Evolutionary conservation across 2,797 vertebrate genomes (phyloP).

Genomic region (Mus caroli): DNA sequence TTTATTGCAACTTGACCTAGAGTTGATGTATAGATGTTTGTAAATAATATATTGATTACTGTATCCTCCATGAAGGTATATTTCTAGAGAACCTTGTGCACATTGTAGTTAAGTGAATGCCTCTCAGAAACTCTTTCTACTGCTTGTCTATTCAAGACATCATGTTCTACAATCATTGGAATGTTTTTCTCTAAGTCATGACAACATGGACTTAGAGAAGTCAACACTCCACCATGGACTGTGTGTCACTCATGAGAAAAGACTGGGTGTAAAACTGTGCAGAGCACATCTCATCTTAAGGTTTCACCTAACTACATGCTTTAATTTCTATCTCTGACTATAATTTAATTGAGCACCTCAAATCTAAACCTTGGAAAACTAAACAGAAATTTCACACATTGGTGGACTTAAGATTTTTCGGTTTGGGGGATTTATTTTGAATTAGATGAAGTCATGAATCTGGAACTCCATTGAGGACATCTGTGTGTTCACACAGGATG

Average conservation of each 20-base stretch:
- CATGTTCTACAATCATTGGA: neutral
- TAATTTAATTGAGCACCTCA: neutral
- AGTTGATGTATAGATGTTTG: neutral
- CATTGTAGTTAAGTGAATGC: neutral
- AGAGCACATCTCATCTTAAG: too few relatives aligned
- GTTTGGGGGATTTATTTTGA: too few relatives aligned
- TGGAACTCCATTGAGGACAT: neutral
- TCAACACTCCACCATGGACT: neutral
- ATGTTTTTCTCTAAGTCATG: neutral
- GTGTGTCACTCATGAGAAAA: neutral
- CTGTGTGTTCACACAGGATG: neutral
- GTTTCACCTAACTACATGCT: neutral
- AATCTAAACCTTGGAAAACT: neutral
- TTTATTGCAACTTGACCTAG: neutral
- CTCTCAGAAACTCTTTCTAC: neutral
- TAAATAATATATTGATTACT: neutral
- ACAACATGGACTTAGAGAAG: neutral
- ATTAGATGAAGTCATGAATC: neutral
- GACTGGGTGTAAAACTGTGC: neutral
- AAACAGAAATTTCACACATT: neutral
- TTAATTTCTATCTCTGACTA: neutral
- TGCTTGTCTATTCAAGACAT: neutral
- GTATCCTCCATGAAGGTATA: neutral
- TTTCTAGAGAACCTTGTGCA: neutral
- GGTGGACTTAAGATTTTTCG: too few relatives aligned